These are phyloP conservation scores for Gymnopithys bicolor DNA, from an alignment of 2,797 vertebrate genomes.

Conservation along the genomic window DNA sequence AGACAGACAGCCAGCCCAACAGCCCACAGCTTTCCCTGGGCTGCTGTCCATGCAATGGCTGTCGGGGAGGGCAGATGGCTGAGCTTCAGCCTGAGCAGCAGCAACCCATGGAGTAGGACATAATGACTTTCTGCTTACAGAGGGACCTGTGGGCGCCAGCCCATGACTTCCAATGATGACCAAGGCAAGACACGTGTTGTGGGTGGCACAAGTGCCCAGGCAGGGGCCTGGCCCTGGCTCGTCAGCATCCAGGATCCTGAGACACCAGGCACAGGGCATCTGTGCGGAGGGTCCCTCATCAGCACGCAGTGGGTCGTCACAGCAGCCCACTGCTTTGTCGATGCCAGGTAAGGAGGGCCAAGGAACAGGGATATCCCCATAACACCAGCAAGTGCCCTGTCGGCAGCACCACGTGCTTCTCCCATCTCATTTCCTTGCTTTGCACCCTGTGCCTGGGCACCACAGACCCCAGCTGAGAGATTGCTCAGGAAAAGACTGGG, in stretches of 20 bases:
- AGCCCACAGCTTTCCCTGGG: background rate
- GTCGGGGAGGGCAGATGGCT: background rate
- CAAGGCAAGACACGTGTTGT: background rate
- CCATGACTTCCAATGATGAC: background rate
- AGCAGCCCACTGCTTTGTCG: conserved; percentile 56
- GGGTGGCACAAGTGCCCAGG: background rate
- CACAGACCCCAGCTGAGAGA: background rate
- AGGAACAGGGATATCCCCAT: background rate
- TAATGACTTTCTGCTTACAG: background rate
- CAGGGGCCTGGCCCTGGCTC: conserved; percentile 64
- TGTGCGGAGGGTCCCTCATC: conserved; percentile 59
- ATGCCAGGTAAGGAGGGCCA: background rate
- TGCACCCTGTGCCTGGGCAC: background rate
- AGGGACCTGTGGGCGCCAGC: conserved; percentile 15
- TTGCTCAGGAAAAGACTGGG: background rate
- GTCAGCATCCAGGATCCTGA: conserved; percentile 55
- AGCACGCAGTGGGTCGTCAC: conserved; percentile 46
- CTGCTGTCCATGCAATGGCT: background rate
- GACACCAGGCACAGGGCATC: background rate
- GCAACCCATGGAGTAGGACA: background rate
- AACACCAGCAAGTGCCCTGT: background rate
- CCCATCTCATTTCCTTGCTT: background rate
- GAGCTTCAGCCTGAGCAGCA: background rate
- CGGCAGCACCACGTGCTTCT: background rate
- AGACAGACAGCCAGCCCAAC: fast-evolving